Conservation (phyloP, 1,140 invertebrate genomes). For the Neuroterus valhalla region DNA sequence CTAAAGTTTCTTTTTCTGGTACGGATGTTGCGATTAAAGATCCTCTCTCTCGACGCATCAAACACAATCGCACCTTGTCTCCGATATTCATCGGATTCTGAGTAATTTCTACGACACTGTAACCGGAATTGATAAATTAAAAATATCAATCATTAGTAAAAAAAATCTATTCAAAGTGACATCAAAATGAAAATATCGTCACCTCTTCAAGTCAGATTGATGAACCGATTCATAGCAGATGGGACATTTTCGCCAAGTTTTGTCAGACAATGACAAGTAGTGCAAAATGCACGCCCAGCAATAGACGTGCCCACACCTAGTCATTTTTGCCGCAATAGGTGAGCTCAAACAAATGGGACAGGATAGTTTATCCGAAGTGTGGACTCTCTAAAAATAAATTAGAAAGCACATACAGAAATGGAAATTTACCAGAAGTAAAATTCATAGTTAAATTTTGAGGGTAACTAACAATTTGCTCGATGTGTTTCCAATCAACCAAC, state of each 20-base stretch:
- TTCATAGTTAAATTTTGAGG: conserved; percentile 37
- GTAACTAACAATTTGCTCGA: conserved; percentile 92
- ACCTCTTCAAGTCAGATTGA: conserved; percentile 89
- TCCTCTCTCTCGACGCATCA: conserved; percentile 91
- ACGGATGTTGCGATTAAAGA: conserved; percentile 85
- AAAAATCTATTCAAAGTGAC: conserved; percentile 11
- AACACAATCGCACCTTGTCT: conserved; percentile 84
- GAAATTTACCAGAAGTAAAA: conserved; percentile 12
- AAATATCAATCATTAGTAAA: conserved; percentile 46
- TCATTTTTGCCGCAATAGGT: conserved; percentile 92
- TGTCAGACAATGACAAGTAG: conserved; percentile 90
- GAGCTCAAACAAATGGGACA: conserved; percentile 94
- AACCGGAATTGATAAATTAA: conserved; percentile 58
- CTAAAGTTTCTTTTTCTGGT: conserved; percentile 56
- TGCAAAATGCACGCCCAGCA: conserved; percentile 97
- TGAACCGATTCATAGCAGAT: conserved; percentile 89
- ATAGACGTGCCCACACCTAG: conserved; percentile 95
- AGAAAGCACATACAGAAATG: not conserved
- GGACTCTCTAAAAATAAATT: conserved; percentile 73
- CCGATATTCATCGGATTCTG: conserved; percentile 80
- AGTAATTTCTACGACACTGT: conserved; percentile 78
- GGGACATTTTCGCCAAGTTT: conserved; percentile 86
- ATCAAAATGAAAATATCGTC: conserved; percentile 42
- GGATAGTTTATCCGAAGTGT: conserved; percentile 81
- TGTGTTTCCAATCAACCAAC: conserved; percentile 91